phyloP scores from a whole-genome alignment of 1,140 invertebrate species.

The Micrasema minimum region DNA sequence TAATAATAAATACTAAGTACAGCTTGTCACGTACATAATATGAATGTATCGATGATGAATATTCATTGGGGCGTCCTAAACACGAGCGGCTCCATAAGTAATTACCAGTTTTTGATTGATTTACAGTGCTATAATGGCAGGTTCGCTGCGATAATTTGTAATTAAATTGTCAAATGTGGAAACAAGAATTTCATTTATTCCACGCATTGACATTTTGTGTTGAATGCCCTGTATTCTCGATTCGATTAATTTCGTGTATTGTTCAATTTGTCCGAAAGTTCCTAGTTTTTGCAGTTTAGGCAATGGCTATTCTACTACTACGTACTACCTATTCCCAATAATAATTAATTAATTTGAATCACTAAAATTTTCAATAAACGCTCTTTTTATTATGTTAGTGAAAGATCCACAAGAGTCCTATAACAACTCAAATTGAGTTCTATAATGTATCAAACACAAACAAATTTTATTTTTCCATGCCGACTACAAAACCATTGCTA shows the following conservation, averaged over 20 bases:
- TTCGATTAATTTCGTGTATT: neutral
- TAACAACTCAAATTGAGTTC: too few species aligned
- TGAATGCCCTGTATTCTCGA: conserved; percentile 16
- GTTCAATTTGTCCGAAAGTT: conserved; percentile 1
- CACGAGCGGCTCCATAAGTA: conserved; percentile 45
- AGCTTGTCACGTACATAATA: conserved; percentile 38
- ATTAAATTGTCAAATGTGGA: conserved; percentile 53
- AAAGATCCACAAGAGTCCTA: too few species aligned
- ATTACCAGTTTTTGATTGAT: conserved; percentile 52
- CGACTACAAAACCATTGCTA: too few species aligned
- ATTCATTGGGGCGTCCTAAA: conserved; percentile 46
- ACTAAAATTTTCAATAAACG: too few species aligned
- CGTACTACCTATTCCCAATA: too few species aligned
- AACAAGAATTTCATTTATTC: conserved; percentile 47
- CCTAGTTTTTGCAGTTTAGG: too few species aligned
- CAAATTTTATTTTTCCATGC: too few species aligned
- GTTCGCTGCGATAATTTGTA: conserved; percentile 52
- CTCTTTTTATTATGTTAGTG: too few species aligned
- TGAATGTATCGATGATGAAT: conserved; percentile 48
- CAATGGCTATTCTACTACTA: too few species aligned
- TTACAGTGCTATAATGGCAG: conserved; percentile 51
- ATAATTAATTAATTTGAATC: too few species aligned
- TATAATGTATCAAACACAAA: too few species aligned
- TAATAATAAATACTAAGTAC: conserved; percentile 49
- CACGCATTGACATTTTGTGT: conserved; percentile 39